These are phyloP conservation scores for Limnothrissa miodon DNA, from an alignment of 2,113 vertebrate genomes.

Conservation along the genomic window DNA sequence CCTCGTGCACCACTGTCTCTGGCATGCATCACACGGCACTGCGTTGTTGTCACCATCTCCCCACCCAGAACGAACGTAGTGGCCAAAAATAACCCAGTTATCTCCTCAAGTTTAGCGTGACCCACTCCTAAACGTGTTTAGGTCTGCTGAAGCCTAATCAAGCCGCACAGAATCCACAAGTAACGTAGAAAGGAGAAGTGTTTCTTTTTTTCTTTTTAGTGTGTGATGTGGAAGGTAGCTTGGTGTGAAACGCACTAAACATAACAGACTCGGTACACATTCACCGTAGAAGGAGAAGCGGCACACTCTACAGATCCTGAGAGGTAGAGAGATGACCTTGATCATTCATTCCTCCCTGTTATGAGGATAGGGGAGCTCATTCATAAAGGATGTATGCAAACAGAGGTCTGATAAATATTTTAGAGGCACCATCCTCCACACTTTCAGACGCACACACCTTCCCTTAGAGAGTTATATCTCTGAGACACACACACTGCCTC, in stretches of 20 bases:
- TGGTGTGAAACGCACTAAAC: too few relatives aligned
- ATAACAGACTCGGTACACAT: not conserved
- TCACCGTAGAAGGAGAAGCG: conserved; percentile 36
- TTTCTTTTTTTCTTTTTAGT: too few relatives aligned
- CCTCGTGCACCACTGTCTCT: not conserved
- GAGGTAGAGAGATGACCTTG: conserved; percentile 24
- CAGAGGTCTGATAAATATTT: conserved; percentile 44
- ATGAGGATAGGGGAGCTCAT: conserved; percentile 36
- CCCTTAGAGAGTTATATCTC: not conserved
- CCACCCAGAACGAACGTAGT: not conserved
- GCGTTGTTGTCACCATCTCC: not conserved
- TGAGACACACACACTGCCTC: conserved; percentile 25
- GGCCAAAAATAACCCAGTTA: conserved; percentile 5
- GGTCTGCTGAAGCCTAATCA: not conserved
- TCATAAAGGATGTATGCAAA: conserved; percentile 51
- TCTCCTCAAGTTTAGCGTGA: not conserved
- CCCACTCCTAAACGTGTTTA: not conserved
- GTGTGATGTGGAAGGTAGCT: conserved; percentile 18
- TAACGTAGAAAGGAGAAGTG: too few relatives aligned
- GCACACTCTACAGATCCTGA: not conserved
- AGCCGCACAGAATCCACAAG: not conserved
- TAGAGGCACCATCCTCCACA: conserved; percentile 40
- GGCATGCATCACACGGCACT: not conserved
- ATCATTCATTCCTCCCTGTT: conserved; percentile 46
- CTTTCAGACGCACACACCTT: not conserved